Conservation (phyloP, 2,888 invertebrate genomes). For the Neoitamus cyanurus region DNA sequence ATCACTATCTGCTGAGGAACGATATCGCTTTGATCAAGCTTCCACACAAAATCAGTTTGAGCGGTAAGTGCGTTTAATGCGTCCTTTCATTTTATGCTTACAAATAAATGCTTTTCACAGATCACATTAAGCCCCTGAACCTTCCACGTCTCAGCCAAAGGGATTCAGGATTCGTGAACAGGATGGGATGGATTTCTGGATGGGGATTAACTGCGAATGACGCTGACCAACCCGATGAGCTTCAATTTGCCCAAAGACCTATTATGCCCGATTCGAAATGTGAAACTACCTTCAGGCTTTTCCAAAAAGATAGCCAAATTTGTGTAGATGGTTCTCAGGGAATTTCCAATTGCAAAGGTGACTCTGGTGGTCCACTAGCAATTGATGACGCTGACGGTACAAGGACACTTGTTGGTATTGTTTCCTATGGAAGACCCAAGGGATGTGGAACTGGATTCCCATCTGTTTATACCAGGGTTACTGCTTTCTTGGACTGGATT, state of each 20-base stretch:
- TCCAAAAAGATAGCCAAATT: slow-evolving; percentile 6
- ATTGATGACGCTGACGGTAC: slow-evolving; percentile 39
- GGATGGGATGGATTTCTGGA: slow-evolving; percentile 19
- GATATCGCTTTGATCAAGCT: slow-evolving; percentile 38
- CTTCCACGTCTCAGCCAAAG: background rate
- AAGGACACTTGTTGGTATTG: slow-evolving; percentile 39
- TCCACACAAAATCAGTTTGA: background rate
- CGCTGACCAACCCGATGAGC: background rate
- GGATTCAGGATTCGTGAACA: background rate
- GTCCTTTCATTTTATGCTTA: background rate
- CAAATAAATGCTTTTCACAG: background rate
- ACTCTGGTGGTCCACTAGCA: slow-evolving; percentile 61
- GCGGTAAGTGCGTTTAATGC: background rate
- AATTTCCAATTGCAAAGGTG: slow-evolving; percentile 61
- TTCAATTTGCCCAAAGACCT: slow-evolving; percentile 17
- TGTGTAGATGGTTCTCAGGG: slow-evolving; percentile 23
- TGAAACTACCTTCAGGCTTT: background rate
- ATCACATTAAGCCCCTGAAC: background rate
- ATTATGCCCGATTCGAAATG: background rate
- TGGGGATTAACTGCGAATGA: slow-evolving; percentile 16
- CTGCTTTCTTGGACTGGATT: slow-evolving; percentile 46
- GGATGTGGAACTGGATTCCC: slow-evolving; percentile 47
- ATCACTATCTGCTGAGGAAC: background rate
- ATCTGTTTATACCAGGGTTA: slow-evolving; percentile 46
- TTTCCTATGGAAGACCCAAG: slow-evolving; percentile 43